Percentiles rank a stretch among this genome's conserved stretches.
These are phyloP conservation scores for Drosophila quinaria DNA, from an alignment of 2,888 invertebrate genomes.

Conservation along the genomic window DNA sequence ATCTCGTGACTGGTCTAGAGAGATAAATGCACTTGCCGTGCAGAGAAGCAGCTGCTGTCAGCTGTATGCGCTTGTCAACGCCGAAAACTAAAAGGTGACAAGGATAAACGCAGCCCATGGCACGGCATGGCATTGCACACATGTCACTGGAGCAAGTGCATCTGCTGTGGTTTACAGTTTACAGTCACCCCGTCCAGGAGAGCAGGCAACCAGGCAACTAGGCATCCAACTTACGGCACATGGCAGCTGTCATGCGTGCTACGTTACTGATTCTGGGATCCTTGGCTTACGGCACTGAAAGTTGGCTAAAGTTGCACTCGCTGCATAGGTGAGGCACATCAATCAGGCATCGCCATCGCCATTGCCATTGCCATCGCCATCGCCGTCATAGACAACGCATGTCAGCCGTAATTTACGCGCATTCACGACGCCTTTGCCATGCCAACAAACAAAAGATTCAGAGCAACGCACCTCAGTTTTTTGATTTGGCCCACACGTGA, in stretches of 20 bases:
- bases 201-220: conserved; percentile 7
- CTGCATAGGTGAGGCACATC: conserved; percentile 64
- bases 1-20: conserved; percentile 3
- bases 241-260: conserved; percentile 78
- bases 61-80: conserved; percentile 75
- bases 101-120: conserved; percentile 70
- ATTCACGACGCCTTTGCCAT: conserved; percentile 52
- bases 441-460: conserved; percentile 73
- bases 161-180: conserved; percentile 64
- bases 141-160: conserved; percentile 56
- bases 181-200: not conserved
- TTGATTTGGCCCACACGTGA: conserved; percentile 69
- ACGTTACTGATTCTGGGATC: conserved; percentile 24
- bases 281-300: conserved; percentile 43
- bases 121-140: conserved; percentile 50
- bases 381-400: conserved; percentile 64
- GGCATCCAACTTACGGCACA: conserved; percentile 38
- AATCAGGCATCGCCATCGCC: conserved; percentile 49
- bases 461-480: conserved; percentile 44
- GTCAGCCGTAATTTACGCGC: conserved; percentile 80
- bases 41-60: conserved; percentile 60
- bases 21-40: conserved; percentile 59
- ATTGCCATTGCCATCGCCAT: conserved; percentile 21
- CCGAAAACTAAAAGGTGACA: conserved; percentile 81
- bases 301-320: conserved; percentile 65